phyloP scores from a whole-genome alignment of 2,797 vertebrate genomes.

The Myotis planiceps region DNA sequence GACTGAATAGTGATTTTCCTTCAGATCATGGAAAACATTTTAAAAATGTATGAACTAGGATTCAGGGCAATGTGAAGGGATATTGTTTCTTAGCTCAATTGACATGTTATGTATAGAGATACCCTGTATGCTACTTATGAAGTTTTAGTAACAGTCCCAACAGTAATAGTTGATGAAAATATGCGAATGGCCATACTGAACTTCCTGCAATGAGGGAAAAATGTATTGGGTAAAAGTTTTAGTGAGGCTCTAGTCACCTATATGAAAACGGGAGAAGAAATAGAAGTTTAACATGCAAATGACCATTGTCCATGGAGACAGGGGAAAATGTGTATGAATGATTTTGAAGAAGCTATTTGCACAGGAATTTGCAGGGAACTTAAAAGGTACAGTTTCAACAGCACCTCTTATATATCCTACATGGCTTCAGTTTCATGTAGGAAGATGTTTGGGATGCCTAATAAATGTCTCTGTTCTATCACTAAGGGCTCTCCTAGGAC shows the following conservation, averaged over 20 bases:
- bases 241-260: not conserved
- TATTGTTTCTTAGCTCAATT: not conserved
- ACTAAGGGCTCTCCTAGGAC: not conserved
- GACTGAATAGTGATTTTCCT: not conserved
- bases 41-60: not conserved
- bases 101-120: not conserved
- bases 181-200: not conserved
- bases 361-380: not conserved
- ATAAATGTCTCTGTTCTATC: not conserved
- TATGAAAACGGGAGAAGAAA: not conserved
- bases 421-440: not conserved
- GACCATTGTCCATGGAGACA: not conserved
- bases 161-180: not conserved
- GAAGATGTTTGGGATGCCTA: not conserved
- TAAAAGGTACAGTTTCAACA: not conserved
- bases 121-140: not conserved
- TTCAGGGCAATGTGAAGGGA: not conserved
- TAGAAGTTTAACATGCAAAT: not conserved
- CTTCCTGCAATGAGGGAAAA: not conserved
- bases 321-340: not conserved
- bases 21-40: not conserved
- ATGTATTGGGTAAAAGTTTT: not conserved
- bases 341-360: not conserved
- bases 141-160: not conserved
- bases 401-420: not conserved